Evolutionary conservation across 2,797 vertebrate species (phyloP), one percentile per base, ranked within the genome.

Genomic region (Botia almorhae): DNA sequence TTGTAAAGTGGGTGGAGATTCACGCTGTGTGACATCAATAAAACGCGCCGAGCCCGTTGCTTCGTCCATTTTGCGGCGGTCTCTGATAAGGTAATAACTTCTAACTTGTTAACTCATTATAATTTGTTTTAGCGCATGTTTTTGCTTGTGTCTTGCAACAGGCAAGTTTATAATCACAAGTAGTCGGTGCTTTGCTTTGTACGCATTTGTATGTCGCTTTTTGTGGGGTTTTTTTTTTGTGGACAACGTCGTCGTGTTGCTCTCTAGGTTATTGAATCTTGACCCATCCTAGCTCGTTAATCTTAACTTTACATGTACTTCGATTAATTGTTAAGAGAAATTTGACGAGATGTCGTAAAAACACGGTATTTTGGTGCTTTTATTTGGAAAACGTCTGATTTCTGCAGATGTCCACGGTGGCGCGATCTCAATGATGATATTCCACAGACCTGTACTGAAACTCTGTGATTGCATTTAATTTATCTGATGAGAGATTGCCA

Each of bases 391-490:
- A 23, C 16, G 29, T n/a, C 3, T 5, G 0, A 0, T 56, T n/a
- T 26, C 3, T 11, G 7, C 1, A 7, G 7, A 16, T n/a, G 2
- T 23, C 12, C 2, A 12, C 2, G 10, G 36, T 12, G 0, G 3
- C 11, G 3, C 4, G 4, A 82, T 69, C 90, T 94, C 89, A 33
- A 75, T 94, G 93, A 94, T 94, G 94, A 94, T 12, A 92, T 90
- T 89, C 85, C 93, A 94, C 94, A 94, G 94, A 94, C 93, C 94
- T 94, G 94, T 92, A 7, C 94, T 94, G 94, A 94, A 87, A 88
- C 74, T 80, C 89, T 90, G 92, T 94, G 93, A 94, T 78, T 93
- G 93, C 0, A 92, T 2, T 10, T 23, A 61, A 75, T 78, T 77
- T 81, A 84, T 93, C 93, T 95, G 93, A 95, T 5, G 82, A 12